A percentile compares a stretch with the other conserved stretches of the same genome.
Evolutionary conservation across 2,888 invertebrate species (phyloP).

Genomic region (Spicauda simplicius): DNA sequence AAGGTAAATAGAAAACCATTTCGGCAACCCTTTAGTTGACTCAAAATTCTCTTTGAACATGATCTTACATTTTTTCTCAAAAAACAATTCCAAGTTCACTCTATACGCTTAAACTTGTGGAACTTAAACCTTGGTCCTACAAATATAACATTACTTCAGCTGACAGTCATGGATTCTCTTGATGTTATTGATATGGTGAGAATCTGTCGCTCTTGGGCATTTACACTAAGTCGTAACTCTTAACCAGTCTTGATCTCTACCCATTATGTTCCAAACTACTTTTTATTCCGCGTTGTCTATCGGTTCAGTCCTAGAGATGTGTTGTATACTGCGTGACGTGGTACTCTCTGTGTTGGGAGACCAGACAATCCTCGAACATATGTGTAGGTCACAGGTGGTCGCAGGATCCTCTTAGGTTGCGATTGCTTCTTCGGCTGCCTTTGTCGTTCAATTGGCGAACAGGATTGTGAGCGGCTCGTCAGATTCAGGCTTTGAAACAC

Average conservation of each 20-base stretch:
- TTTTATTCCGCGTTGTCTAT: constrained; percentile 51
- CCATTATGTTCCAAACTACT: constrained; percentile 49
- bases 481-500: constrained; percentile 89
- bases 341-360: constrained; percentile 92
- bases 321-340: constrained; percentile 80
- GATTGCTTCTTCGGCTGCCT: constrained; percentile 84
- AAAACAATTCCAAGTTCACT: constrained; percentile 57
- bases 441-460: constrained; percentile 79
- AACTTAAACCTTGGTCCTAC: constrained; percentile 67
- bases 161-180: constrained; percentile 54
- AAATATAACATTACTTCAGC: constrained; percentile 59
- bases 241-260: constrained; percentile 77
- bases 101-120: background rate
- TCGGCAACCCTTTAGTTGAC: constrained; percentile 15
- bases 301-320: constrained; percentile 70
- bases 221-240: constrained; percentile 65
- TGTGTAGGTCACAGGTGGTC: constrained; percentile 91
- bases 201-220: constrained; percentile 62
- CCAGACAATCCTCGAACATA: constrained; percentile 93
- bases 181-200: constrained; percentile 77
- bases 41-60: background rate
- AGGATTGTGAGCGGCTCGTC: constrained; percentile 87
- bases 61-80: constrained; percentile 12
- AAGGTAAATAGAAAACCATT: constrained; percentile 17
- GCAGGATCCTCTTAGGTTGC: constrained; percentile 90